Percentiles rank a stretch among this genome's conserved stretches.
Evolutionary conservation across 2,113 vertebrate species (phyloP).

Genomic region (Osmerus eperlanus): DNA sequence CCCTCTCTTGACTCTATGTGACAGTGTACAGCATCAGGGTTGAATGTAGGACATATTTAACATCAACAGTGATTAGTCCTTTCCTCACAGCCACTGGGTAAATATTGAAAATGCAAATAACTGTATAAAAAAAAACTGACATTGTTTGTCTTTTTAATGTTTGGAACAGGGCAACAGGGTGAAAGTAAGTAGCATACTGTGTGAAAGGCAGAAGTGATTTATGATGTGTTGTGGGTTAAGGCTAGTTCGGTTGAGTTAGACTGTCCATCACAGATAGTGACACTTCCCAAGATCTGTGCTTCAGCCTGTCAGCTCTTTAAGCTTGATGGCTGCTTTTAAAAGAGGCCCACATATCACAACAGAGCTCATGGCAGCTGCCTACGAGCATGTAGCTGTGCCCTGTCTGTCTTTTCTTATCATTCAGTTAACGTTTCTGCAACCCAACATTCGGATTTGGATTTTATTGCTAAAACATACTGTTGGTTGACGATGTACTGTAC

Average conservation of each 20-base stretch:
- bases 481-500: no score
- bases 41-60: not conserved
- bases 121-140: no score
- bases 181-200: no score
- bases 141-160: no score
- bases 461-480: no score
- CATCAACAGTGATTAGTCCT: no score
- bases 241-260: not conserved
- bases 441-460: no score
- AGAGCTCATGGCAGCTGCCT: not conserved
- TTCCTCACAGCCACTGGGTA: no score
- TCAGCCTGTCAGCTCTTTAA: slow-evolving; percentile 20
- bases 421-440: no score
- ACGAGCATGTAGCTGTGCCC: not conserved
- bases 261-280: slow-evolving; percentile 3
- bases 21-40: slow-evolving; percentile 1
- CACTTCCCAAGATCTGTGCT: not conserved
- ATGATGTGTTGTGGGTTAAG: not conserved
- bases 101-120: no score
- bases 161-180: no score
- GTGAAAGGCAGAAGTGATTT: not conserved
- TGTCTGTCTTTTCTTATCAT: no score
- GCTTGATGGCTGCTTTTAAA: not conserved
- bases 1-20: not conserved
- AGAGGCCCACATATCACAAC: slow-evolving; percentile 4